These are phyloP conservation scores for Brachionichthys hirsutus DNA, from an alignment of 2,113 vertebrate species.

Conservation along the genomic window DNA sequence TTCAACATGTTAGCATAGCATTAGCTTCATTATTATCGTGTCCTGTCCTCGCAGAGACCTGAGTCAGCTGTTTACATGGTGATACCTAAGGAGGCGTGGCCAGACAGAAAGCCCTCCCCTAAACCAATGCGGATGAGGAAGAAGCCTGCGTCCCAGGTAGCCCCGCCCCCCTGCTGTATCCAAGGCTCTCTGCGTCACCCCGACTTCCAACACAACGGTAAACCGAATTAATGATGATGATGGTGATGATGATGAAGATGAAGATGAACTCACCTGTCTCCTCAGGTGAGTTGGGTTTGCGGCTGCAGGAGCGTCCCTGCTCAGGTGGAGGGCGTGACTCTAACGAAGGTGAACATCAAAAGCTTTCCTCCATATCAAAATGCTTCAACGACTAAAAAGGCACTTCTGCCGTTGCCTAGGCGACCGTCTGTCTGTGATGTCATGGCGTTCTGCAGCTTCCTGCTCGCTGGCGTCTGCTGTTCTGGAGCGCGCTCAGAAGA, in stretches of 20 bases:
- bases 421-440: constrained; percentile 59
- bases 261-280: background rate
- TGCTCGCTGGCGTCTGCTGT: constrained; percentile 52
- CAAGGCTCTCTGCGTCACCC: constrained; percentile 55
- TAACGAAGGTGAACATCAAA: constrained; percentile 45
- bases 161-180: constrained; percentile 34
- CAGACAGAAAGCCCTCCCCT: constrained; percentile 5
- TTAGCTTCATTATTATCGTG: no score
- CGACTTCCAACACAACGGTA: constrained; percentile 73
- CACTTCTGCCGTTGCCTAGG: constrained; percentile 22
- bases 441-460: constrained; percentile 57
- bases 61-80: constrained; percentile 10
- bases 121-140: constrained; percentile 22
- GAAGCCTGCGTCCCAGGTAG: constrained; percentile 5
- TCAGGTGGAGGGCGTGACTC: constrained; percentile 29
- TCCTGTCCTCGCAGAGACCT: constrained; percentile 13
- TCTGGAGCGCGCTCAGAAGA: constrained; percentile 63
- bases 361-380: background rate
- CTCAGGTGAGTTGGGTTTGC: constrained; percentile 59
- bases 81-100: constrained; percentile 28
- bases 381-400: background rate
- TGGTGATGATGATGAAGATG: background rate
- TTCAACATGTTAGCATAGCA: no score
- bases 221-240: constrained; percentile 15
- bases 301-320: constrained; percentile 41